Conservation (phyloP, 2,113 vertebrate genomes). For the Vimba vimba region DNA sequence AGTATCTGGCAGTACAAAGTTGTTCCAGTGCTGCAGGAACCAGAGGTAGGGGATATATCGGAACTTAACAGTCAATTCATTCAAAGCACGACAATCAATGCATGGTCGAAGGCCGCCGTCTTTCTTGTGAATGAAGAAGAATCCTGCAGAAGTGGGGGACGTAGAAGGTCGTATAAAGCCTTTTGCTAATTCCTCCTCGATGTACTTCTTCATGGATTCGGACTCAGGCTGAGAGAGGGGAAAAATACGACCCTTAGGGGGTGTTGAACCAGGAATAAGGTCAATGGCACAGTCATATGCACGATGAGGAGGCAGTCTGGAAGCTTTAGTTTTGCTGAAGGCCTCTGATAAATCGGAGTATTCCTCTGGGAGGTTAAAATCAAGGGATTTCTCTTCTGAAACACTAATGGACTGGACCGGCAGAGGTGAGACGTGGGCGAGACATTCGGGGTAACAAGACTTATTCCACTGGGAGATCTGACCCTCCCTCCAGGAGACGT, state of each 20-base stretch:
- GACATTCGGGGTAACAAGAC: background rate
- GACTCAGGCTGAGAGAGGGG: background rate
- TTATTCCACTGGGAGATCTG: background rate
- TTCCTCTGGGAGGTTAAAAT: background rate
- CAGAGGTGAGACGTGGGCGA: background rate
- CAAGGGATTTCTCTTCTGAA: background rate
- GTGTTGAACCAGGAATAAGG: background rate
- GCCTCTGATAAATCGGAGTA: background rate
- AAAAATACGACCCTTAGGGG: background rate
- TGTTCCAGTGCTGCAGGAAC: background rate
- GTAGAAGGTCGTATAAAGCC: background rate
- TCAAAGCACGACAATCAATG: background rate
- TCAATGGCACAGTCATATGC: background rate
- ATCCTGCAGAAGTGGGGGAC: background rate
- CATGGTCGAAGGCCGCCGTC: background rate
- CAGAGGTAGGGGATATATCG: background rate
- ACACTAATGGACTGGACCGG: background rate
- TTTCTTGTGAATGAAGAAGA: background rate
- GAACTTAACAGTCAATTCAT: background rate
- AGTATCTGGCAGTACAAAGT: background rate
- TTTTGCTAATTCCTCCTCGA: background rate
- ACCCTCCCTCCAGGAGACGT: background rate
- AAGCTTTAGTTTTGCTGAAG: background rate
- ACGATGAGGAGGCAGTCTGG: background rate
- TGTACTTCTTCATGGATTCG: background rate